These are phyloP conservation scores for Hyaena hyaena DNA, from an alignment of 2,113 vertebrate genomes.

Conservation along the genomic window DNA sequence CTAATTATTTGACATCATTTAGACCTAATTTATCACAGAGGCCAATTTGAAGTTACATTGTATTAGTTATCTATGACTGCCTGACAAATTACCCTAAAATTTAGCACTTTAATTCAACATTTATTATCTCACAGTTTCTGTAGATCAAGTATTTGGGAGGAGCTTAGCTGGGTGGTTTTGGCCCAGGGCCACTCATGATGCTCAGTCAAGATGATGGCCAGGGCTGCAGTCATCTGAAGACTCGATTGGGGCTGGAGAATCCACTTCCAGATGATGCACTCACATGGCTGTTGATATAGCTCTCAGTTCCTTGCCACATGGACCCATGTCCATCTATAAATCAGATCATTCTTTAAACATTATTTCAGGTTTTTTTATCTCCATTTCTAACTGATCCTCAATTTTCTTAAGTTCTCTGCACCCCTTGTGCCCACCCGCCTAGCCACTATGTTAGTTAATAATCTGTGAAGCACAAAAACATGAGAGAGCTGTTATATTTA, in stretches of 20 bases:
- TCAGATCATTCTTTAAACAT: not conserved
- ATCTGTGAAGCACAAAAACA: constrained; percentile 27
- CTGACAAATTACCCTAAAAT: not conserved
- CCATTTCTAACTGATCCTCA: constrained; percentile 1
- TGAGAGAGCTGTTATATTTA: constrained; percentile 9
- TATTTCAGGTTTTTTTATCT: not conserved
- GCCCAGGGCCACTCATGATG: not conserved
- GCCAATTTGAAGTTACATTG: not conserved
- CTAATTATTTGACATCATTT: not conserved
- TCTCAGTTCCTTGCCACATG: not conserved
- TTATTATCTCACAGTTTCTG: not conserved
- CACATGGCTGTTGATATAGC: not conserved
- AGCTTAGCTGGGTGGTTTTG: not conserved
- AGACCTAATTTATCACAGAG: not conserved
- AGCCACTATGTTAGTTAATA: not conserved
- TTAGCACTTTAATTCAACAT: not conserved
- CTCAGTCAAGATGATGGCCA: not conserved
- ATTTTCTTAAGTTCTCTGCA: not conserved
- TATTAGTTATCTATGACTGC: not conserved
- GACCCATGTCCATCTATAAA: not conserved
- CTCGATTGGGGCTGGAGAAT: not conserved
- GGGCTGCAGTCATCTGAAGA: not conserved
- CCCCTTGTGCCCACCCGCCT: not conserved
- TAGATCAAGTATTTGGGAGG: not conserved
- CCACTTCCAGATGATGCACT: not conserved